Conservation (phyloP, 2,113 vertebrate genomes). For the Trichechus manatus region DNA sequence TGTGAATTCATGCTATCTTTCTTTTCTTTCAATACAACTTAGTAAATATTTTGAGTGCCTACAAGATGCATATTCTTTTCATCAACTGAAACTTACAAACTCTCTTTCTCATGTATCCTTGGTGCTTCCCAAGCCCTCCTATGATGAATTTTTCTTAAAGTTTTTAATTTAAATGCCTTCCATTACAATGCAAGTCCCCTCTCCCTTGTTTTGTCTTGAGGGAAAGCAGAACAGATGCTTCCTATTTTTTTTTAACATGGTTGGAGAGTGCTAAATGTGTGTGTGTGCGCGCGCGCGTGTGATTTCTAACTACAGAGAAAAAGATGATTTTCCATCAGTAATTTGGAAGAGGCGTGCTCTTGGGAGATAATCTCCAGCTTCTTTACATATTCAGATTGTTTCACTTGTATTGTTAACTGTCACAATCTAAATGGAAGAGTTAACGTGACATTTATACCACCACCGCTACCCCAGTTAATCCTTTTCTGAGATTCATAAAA, state of each 20-base stretch:
- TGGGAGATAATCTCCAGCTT: slow-evolving; percentile 8
- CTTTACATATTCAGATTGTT: background rate
- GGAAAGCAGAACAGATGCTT: slow-evolving; percentile 53
- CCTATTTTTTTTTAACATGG: background rate
- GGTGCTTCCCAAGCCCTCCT: background rate
- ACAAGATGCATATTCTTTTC: slow-evolving; percentile 8
- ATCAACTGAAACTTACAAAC: background rate
- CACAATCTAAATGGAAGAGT: slow-evolving; percentile 8
- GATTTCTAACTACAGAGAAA: background rate
- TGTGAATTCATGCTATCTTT: background rate
- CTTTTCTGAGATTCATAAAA: slow-evolving; percentile 10
- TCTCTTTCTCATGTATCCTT: background rate
- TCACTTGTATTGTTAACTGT: background rate
- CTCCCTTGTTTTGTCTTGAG: slow-evolving; percentile 3
- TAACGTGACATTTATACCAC: background rate
- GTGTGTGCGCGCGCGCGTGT: background rate
- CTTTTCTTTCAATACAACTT: background rate
- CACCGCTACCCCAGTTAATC: background rate
- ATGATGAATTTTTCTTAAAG: background rate
- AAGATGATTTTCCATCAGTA: background rate
- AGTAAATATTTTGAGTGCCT: slow-evolving; percentile 24
- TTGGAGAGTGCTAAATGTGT: background rate
- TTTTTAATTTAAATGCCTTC: slow-evolving; percentile 55
- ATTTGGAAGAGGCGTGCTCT: background rate
- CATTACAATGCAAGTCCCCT: background rate